Conservation (phyloP, 2,888 invertebrate genomes). For the Lochmaea crataegi region DNA sequence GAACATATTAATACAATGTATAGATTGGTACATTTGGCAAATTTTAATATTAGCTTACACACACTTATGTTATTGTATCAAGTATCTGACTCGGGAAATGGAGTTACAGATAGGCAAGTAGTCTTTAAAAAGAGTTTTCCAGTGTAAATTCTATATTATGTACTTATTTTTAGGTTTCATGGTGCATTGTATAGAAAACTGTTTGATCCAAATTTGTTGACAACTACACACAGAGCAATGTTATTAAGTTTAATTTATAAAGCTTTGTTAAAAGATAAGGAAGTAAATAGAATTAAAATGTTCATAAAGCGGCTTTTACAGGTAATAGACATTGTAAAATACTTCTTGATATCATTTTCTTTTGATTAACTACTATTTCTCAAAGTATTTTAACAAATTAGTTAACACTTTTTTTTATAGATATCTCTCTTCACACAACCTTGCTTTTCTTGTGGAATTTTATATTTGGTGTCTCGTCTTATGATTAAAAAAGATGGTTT, state of each 20-base stretch:
- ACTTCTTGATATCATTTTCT: too few species aligned
- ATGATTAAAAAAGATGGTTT: conserved; percentile 61
- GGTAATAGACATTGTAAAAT: too few species aligned
- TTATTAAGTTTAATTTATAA: conserved; percentile 89
- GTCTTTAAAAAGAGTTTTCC: conserved; percentile 23
- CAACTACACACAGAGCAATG: conserved; percentile 79
- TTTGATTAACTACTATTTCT: too few species aligned
- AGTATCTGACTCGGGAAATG: conserved; percentile 68
- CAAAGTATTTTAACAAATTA: too few species aligned
- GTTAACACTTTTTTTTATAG: conserved; percentile 65
- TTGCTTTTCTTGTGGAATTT: conserved; percentile 83
- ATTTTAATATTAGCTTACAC: conserved; percentile 76
- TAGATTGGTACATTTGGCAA: conserved; percentile 82
- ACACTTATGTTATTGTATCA: conserved; percentile 73
- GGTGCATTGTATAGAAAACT: conserved; percentile 90
- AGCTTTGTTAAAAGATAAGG: conserved; percentile 83
- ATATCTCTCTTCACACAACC: conserved; percentile 78
- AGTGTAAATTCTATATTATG: neutral
- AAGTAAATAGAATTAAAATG: conserved; percentile 77
- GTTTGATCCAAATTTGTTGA: conserved; percentile 77
- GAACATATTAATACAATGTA: conserved; percentile 82
- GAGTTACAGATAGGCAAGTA: conserved; percentile 70
- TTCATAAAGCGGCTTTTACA: conserved; percentile 89
- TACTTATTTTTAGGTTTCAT: conserved; percentile 75
- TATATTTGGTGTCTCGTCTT: conserved; percentile 83